phyloP scores from a whole-genome alignment of 2,113 vertebrate genomes.

The Sterrhoptilus dennistouni region DNA sequence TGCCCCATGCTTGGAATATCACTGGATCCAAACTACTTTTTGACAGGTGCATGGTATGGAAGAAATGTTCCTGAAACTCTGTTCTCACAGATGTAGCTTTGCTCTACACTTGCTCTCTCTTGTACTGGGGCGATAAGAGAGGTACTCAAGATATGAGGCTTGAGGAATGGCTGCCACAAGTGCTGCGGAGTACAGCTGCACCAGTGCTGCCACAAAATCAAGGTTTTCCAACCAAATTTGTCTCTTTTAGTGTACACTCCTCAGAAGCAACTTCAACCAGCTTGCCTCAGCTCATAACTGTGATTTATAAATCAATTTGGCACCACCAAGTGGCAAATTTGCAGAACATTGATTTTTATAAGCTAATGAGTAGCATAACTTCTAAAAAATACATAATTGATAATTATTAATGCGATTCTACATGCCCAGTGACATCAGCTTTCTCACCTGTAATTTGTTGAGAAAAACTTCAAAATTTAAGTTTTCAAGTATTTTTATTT shows the following conservation, averaged over 20 bases:
- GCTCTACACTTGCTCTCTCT: neutral
- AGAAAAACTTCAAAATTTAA: neutral
- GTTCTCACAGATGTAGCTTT: neutral
- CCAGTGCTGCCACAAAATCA: rapidly evolving
- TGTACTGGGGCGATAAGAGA: neutral
- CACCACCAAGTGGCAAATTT: slow-evolving; percentile 52
- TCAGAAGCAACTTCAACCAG: neutral
- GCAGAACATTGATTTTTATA: neutral
- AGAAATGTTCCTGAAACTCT: neutral
- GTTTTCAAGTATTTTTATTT: neutral
- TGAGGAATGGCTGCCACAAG: neutral
- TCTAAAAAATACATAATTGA: rapidly evolving
- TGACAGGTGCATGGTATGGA: rapidly evolving
- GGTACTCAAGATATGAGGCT: rapidly evolving
- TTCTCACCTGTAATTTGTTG: neutral
- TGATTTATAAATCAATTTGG: neutral
- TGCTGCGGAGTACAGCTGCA: neutral
- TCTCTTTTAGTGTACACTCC: rapidly evolving
- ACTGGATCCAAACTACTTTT: neutral
- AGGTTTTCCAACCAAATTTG: neutral
- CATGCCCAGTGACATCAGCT: rapidly evolving
- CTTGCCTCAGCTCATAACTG: neutral
- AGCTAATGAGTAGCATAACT: rapidly evolving
- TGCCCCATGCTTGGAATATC: neutral
- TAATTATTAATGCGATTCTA: neutral